Evolutionary conservation across 2,888 invertebrate genomes (phyloP), one percentile per base, ranked within the genome.

Genomic region (Buathra laborator): DNA sequence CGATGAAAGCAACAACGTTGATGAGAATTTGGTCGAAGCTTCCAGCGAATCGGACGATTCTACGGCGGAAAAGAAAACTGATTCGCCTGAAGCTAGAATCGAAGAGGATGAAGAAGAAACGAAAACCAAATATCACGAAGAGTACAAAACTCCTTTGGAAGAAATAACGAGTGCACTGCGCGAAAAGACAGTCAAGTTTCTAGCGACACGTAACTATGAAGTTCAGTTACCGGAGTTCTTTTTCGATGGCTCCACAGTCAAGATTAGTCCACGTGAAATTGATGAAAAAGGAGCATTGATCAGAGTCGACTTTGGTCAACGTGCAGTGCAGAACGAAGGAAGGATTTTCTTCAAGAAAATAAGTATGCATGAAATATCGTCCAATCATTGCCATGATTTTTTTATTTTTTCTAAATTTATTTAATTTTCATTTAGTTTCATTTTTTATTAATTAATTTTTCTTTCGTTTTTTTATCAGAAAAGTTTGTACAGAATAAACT

Each of bases 151-250:
- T 24, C 96, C 96, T n/a, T 93, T 97, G 77, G 96, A 97, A 94
- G 97, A 97, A 94, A 95, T 97, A 16, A 96, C 97, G 0, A 95
- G 96, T 87, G 95, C 96, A 0, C 93, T 98, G 0, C 96, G 96
- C 89, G 96, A 95, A 64, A 97, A 96, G 91, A 96, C 96, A 9
- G 94, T 96, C 0, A 96, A 96, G 89, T 98, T 97, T 90, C 94
- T 97, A 32, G 96, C 97, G 93, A 97, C 97, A 0, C 97, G 97
- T 88, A 97, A 98, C 90, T 94, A 97, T 92, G 96, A 96, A 89
- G 87, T 98, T 53, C 94, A 95, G 62, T 91, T 98, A 68, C 98
- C 98, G 0, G 96, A 97, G 83, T 94, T 95, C 77, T 94, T 97
- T 90, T 97, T 97, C 91, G 96, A 97, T 62, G 97, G 97, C 7